phyloP scores from a whole-genome alignment of 64 coral and sea anemone genomes.

The Montipora cactus region DNA sequence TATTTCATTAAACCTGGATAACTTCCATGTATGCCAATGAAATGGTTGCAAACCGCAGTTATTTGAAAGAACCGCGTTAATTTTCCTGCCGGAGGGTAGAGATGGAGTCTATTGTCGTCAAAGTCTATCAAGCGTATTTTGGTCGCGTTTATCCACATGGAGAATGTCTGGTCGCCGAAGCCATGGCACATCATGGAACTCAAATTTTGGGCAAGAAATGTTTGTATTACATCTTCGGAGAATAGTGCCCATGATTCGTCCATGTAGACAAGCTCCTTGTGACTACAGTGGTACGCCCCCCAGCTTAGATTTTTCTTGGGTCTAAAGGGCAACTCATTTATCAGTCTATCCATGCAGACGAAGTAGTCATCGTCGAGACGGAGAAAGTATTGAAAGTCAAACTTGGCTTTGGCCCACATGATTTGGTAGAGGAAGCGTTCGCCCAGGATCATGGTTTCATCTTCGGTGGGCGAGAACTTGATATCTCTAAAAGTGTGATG shows the following conservation, averaged over 20 bases:
- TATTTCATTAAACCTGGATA: neutral
- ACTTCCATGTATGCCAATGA: neutral
- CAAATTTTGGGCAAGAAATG: conserved; percentile 51
- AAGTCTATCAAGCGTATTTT: neutral
- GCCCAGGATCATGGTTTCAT: neutral
- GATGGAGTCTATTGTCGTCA: conserved; percentile 34
- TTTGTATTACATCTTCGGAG: conserved; percentile 34
- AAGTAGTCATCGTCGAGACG: conserved; percentile 68
- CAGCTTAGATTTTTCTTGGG: conserved; percentile 54
- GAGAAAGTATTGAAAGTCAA: conserved; percentile 63
- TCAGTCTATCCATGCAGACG: conserved; percentile 47
- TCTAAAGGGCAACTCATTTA: conserved; percentile 30
- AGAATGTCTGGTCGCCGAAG: conserved; percentile 52
- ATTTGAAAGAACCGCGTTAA: neutral
- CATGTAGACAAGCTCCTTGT: neutral
- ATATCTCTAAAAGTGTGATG: neutral
- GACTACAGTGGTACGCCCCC: conserved; percentile 46
- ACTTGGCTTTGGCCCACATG: conserved; percentile 54
- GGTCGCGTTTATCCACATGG: conserved; percentile 27
- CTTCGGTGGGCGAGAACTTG: neutral
- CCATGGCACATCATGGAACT: conserved; percentile 53
- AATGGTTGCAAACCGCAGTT: neutral
- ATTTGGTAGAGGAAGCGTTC: conserved; percentile 61
- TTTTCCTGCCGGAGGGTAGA: conserved; percentile 10
- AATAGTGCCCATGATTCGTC: conserved; percentile 67